These are phyloP conservation scores for Drosophila niveifrons DNA, from an alignment of 2,888 invertebrate genomes.

Conservation along the genomic window DNA sequence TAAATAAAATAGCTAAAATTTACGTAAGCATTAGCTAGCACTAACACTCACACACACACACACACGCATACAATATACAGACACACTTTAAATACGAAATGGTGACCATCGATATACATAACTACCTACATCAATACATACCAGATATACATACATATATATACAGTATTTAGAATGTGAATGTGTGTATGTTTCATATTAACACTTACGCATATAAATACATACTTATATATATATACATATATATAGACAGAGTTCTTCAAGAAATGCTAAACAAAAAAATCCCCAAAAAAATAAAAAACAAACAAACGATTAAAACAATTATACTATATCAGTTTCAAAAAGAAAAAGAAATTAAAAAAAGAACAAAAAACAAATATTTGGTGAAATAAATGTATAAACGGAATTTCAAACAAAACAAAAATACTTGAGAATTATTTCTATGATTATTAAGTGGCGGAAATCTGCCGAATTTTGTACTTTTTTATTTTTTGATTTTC, in stretches of 20 bases:
- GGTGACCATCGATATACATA: slow-evolving; percentile 79
- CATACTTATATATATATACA: slow-evolving; percentile 36
- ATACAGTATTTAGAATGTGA: slow-evolving; percentile 8
- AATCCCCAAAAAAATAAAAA: slow-evolving; percentile 21
- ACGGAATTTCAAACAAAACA: slow-evolving; percentile 74
- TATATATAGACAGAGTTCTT: slow-evolving; percentile 55
- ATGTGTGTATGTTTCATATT: slow-evolving; percentile 36
- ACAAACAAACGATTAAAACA: slow-evolving; percentile 42
- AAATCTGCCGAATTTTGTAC: neutral
- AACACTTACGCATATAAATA: slow-evolving; percentile 46
- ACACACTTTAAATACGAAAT: slow-evolving; percentile 76
- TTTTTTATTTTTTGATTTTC: slow-evolving; percentile 1
- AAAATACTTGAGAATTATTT: slow-evolving; percentile 3
- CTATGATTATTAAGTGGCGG: slow-evolving; percentile 10
- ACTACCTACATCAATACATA: slow-evolving; percentile 56
- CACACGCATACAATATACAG: slow-evolving; percentile 22
- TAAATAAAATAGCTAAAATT: slow-evolving; percentile 41
- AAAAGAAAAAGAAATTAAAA: slow-evolving; percentile 47
- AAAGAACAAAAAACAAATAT: slow-evolving; percentile 50
- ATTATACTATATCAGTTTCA: slow-evolving; percentile 79
- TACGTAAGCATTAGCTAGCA: slow-evolving; percentile 63
- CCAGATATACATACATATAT: slow-evolving; percentile 29
- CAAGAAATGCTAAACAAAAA: slow-evolving; percentile 51
- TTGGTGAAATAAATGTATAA: slow-evolving; percentile 85
- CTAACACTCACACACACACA: slow-evolving; percentile 39